Evolutionary conservation across 2,113 vertebrate genomes (phyloP).

Genomic region (Arothron firmamentum): DNA sequence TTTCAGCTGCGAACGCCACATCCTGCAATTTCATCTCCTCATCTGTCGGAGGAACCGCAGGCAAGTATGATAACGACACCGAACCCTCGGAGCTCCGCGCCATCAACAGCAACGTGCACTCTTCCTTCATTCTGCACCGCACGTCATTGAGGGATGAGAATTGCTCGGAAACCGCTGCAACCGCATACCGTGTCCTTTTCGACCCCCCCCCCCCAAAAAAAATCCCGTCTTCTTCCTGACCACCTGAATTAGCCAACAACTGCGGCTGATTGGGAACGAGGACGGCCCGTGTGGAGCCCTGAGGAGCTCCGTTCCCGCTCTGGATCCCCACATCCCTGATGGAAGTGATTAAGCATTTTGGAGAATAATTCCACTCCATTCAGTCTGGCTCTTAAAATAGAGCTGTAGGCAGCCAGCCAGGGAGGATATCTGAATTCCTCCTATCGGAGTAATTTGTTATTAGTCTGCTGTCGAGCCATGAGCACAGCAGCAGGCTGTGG

Average conservation of each 20-base stretch:
- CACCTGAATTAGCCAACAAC: constrained; percentile 17
- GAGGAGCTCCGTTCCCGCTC: too few relatives aligned
- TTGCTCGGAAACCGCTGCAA: constrained; percentile 46
- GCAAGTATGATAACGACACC: constrained; percentile 18
- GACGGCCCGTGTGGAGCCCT: constrained; percentile 23
- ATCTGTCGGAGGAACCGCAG: constrained; percentile 15
- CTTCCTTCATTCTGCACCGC: constrained; percentile 34
- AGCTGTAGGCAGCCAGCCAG: constrained; percentile 32
- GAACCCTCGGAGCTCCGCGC: constrained; percentile 8
- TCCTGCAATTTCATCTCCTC: constrained; percentile 54
- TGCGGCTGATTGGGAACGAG: constrained; percentile 7
- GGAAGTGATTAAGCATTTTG: constrained; percentile 74
- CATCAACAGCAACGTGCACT: constrained; percentile 9
- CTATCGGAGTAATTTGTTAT: constrained; percentile 69
- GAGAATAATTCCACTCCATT: constrained; percentile 70
- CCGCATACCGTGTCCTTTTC: constrained; percentile 57
- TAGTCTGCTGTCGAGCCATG: constrained; percentile 55
- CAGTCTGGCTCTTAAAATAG: constrained; percentile 56
- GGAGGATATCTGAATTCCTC: constrained; percentile 64
- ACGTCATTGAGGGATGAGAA: constrained; percentile 40
- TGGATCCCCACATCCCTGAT: constrained; percentile 62
- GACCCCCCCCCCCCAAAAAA: constrained; percentile 26
- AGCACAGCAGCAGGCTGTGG: constrained; percentile 53
- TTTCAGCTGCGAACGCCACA: constrained; percentile 54
- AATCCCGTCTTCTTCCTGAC: constrained; percentile 13